Conservation (phyloP, 2,888 invertebrate genomes). For the Dugesia japonica region DNA sequence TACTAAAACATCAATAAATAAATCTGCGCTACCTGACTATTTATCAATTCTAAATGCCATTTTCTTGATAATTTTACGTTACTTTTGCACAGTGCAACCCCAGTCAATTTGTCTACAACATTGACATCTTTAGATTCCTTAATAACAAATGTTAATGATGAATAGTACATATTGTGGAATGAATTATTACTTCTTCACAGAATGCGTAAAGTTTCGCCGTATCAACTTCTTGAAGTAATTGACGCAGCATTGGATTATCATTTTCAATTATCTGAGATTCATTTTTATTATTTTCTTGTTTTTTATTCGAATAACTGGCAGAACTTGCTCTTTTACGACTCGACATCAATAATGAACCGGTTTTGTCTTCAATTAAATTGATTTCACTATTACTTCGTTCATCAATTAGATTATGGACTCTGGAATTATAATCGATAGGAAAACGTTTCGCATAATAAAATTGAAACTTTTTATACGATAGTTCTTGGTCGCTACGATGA, state of each 20-base stretch:
- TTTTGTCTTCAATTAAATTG: background rate
- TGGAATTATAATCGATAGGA: background rate
- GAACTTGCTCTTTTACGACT: background rate
- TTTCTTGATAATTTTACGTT: slow-evolving; percentile 34
- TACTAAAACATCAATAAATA: no score
- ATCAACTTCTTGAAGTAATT: slow-evolving; percentile 32
- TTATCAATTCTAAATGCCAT: slow-evolving; percentile 35
- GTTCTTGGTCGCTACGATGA: background rate
- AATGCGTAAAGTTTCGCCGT: slow-evolving; percentile 32
- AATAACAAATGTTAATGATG: no score
- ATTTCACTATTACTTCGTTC: slow-evolving; percentile 5
- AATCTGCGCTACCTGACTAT: slow-evolving; percentile 36
- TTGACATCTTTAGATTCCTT: slow-evolving; percentile 32
- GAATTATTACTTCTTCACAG: slow-evolving; percentile 32
- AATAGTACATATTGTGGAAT: no score
- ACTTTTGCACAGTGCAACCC: slow-evolving; percentile 41
- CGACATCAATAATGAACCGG: background rate
- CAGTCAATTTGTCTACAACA: slow-evolving; percentile 32
- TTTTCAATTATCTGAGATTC: background rate
- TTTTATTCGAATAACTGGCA: background rate
- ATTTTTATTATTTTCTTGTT: background rate
- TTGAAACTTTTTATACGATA: background rate
- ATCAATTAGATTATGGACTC: background rate
- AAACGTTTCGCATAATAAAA: no score
- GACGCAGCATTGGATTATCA: slow-evolving; percentile 31